Base-by-base conservation (phyloP, 1,140 invertebrate species). In the Anthonomus grandis region DNA sequence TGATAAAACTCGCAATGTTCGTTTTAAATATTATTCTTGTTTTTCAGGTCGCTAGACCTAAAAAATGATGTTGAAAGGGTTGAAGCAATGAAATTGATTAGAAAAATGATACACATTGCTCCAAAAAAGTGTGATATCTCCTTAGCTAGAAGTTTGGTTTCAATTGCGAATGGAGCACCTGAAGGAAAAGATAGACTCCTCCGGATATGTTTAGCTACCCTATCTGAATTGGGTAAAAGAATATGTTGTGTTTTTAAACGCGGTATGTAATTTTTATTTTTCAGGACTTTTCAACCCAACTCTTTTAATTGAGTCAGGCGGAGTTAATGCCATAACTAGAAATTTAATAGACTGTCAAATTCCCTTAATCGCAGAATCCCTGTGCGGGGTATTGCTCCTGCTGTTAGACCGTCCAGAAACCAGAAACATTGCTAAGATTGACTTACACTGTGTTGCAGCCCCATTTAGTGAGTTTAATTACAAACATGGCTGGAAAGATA, bases 391-490 rank as follows among this genome's bases (percentile, higher is more conserved):
- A 4, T 74, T 97, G n/a, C 75, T 97, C 17, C 87, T 87, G 70
- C 79, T 95, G 12, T 78, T 96, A n/a, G 91, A 94, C 72, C 84
- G 86, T 73, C 93, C 93, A 0, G 76, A 82, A n/a, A 91, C 90
- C 0, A 78, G 95, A 39, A 76, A 79, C 57, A 78, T 81, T 46
- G 85, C 86, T 27, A 83, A 81, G 12, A 81, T 93, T 3, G 86
- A 91, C 65, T 75, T 95, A n/a, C 78, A 91, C 63, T 87, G 84
- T 68, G 77, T 97, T 3, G 86, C 93, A 36, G 91, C 92, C 1
- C 91, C 93, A 2, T 95, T 95, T 66, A 95, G 92, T 64, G 94
- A 97, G 76, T 87, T 92, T 64, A 89, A 95, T 68, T 90, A 83
- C 81, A 72, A 83, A 71, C 72, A 72, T 60, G 70, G 65, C 3